Evolutionary conservation across 2,797 vertebrate genomes (phyloP).

Genomic region (Coluber constrictor): DNA sequence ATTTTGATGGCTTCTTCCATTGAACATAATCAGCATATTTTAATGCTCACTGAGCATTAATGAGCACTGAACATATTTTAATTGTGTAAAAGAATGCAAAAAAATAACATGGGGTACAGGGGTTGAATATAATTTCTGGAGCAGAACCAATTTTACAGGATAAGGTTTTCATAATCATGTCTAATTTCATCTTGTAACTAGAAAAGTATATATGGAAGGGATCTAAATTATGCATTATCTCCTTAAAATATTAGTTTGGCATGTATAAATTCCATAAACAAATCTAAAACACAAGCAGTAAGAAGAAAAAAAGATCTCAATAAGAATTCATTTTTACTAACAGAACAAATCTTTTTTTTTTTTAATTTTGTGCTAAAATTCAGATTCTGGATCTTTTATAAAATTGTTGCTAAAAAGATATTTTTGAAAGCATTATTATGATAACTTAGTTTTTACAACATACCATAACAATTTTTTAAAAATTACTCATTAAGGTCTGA

Average conservation of each 20-base stretch:
- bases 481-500: not conserved
- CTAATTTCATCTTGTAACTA: not conserved
- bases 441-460: not conserved
- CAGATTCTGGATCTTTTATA: not conserved
- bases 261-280: not conserved
- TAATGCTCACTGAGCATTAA: not conserved
- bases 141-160: not conserved
- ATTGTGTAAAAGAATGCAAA: not conserved
- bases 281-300: not conserved
- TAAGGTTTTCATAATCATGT: not conserved
- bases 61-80: not conserved
- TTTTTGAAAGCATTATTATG: not conserved
- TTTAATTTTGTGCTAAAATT: not conserved
- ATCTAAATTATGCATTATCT: not conserved
- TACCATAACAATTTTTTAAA: not conserved
- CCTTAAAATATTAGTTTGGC: not conserved
- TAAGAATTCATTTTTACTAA: not conserved
- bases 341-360: not conserved
- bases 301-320: not conserved
- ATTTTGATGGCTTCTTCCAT: not conserved
- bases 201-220: not conserved
- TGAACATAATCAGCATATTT: not conserved
- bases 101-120: not conserved
- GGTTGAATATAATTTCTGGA: not conserved
- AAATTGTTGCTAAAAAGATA: not conserved